These are phyloP conservation scores for Pterophyllum scalare DNA, from an alignment of 2,113 vertebrate species.

Conservation along the genomic window DNA sequence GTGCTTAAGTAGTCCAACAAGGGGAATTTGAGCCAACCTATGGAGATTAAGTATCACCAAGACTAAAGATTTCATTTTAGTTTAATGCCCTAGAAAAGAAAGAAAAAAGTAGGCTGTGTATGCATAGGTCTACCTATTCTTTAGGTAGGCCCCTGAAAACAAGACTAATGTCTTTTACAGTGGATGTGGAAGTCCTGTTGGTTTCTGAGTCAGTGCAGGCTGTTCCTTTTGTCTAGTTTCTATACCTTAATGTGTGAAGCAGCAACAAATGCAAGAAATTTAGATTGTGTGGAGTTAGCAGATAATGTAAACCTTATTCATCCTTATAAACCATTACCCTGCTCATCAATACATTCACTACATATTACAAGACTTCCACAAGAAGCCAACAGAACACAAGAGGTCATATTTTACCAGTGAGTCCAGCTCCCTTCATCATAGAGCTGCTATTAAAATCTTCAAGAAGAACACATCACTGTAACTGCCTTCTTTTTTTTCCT, in stretches of 20 bases:
- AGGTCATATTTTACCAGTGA: constrained; percentile 12
- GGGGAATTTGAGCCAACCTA: constrained; percentile 15
- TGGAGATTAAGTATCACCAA: constrained; percentile 7
- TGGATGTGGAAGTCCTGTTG: constrained; percentile 28
- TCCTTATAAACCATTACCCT: constrained; percentile 10
- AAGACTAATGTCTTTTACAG: constrained; percentile 33
- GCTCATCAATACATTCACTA: constrained; percentile 29
- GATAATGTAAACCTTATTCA: constrained; percentile 21
- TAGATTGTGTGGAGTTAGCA: constrained; percentile 11
- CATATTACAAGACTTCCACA: constrained; percentile 29
- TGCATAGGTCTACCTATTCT: constrained; percentile 8
- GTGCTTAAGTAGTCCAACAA: constrained; percentile 59
- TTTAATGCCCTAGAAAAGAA: constrained; percentile 37
- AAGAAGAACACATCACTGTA: constrained; percentile 6
- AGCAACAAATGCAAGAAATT: constrained; percentile 26
- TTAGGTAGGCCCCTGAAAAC: background rate
- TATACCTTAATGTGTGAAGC: constrained; percentile 10
- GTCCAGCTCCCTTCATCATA: constrained; percentile 33
- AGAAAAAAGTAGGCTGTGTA: background rate
- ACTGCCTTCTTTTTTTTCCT: background rate
- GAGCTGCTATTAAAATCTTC: constrained; percentile 18
- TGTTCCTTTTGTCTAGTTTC: constrained; percentile 31
- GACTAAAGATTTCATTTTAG: background rate
- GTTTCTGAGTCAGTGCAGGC: constrained; percentile 15
- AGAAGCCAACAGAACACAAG: constrained; percentile 36